Evolutionary conservation across 2,888 invertebrate species (phyloP).

Genomic region (Azorinus chamasolen): DNA sequence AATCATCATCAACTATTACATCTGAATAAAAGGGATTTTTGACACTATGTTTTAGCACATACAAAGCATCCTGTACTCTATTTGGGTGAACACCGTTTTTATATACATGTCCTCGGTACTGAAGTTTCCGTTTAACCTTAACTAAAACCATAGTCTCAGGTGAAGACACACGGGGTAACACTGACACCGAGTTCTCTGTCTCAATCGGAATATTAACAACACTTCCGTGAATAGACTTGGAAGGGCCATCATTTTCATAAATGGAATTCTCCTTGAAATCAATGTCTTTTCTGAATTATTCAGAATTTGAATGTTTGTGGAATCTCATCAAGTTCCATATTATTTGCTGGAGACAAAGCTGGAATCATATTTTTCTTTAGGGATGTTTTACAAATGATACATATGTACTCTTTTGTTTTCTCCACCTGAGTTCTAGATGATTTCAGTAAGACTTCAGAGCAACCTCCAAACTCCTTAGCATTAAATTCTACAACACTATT

Average conservation of each 20-base stretch:
- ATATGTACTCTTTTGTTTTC: constrained; percentile 15
- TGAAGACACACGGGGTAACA: constrained; percentile 46
- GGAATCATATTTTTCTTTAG: constrained; percentile 28
- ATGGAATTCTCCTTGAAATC: constrained; percentile 57
- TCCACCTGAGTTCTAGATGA: not conserved
- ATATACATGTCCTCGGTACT: constrained; percentile 42
- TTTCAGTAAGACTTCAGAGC: not conserved
- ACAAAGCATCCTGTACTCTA: constrained; percentile 39
- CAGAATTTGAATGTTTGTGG: constrained; percentile 37
- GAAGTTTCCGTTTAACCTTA: constrained; percentile 37
- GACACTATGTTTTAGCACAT: constrained; percentile 32
- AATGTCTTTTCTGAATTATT: constrained; percentile 48
- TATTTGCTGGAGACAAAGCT: constrained; percentile 34
- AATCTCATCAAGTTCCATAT: constrained; percentile 41
- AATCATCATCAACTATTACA: constrained; percentile 37
- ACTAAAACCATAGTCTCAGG: too few relatives aligned
- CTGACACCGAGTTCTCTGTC: constrained; percentile 25
- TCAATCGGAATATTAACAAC: constrained; percentile 59
- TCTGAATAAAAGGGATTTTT: constrained; percentile 44
- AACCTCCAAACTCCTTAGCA: constrained; percentile 2
- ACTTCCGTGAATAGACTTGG: constrained; percentile 51
- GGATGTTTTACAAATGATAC: constrained; percentile 6
- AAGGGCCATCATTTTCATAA: constrained; percentile 53
- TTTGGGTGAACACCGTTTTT: constrained; percentile 30
- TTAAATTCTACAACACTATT: constrained; percentile 8